Conservation (phyloP, 2,113 vertebrate species). For the Danionella cerebrum region DNA sequence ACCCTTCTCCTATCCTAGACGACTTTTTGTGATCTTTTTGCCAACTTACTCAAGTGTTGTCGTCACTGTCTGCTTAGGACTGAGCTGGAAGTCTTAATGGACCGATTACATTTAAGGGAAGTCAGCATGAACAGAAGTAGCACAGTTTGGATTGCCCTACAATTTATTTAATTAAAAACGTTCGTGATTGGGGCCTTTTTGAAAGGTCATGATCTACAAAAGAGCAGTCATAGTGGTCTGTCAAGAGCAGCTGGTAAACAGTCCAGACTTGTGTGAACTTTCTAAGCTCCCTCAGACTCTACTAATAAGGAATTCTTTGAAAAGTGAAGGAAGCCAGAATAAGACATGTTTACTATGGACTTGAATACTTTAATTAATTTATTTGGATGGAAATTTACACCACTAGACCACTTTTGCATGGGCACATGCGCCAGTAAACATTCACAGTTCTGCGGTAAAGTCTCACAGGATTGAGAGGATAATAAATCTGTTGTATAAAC, state of each 20-base stretch:
- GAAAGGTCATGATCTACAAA: constrained; percentile 38
- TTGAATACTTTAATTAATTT: too few relatives aligned
- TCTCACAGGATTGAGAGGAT: too few relatives aligned
- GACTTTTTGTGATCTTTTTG: constrained; percentile 1
- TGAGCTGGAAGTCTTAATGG: neutral
- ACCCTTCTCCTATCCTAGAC: constrained; percentile 29
- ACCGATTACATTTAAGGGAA: constrained; percentile 15
- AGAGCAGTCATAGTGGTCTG: constrained; percentile 47
- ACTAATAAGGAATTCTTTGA: constrained; percentile 50
- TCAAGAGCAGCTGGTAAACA: constrained; percentile 38
- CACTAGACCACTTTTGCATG: too few relatives aligned
- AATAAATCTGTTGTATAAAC: too few relatives aligned
- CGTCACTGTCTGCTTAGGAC: constrained; percentile 9
- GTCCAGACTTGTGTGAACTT: constrained; percentile 26
- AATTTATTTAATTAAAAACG: constrained; percentile 9
- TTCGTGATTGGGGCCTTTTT: constrained; percentile 32
- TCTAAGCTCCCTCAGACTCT: constrained; percentile 24
- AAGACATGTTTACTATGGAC: neutral
- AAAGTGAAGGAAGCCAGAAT: neutral
- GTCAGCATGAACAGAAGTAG: constrained; percentile 26
- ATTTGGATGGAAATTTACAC: too few relatives aligned
- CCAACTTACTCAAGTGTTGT: neutral
- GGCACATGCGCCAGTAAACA: too few relatives aligned
- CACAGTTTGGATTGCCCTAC: neutral
- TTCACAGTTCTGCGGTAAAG: too few relatives aligned